A percentile compares a stretch with the other conserved stretches of the same genome.
These are phyloP conservation scores for Sphinx pinastri DNA, from an alignment of 2,888 invertebrate species.

Conservation along the genomic window DNA sequence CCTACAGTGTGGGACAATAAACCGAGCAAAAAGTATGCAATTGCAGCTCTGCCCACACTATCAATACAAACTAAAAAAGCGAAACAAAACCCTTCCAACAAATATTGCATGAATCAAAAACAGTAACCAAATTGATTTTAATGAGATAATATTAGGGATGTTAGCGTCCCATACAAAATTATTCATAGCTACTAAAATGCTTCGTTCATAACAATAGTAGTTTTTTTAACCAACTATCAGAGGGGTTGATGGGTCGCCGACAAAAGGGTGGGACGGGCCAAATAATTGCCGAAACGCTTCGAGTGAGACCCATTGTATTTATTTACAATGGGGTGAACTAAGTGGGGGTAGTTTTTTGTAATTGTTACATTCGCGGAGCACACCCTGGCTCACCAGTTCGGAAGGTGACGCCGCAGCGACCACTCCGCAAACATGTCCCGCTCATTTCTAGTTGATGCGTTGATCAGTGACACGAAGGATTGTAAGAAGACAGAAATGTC, in stretches of 20 bases:
- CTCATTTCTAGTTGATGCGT: constrained; percentile 91
- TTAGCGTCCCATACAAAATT: constrained; percentile 79
- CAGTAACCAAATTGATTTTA: constrained; percentile 79
- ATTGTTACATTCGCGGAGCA: constrained; percentile 73
- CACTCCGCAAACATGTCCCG: constrained; percentile 86
- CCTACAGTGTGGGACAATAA: too few species aligned
- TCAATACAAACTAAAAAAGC: constrained; percentile 37
- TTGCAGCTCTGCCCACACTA: background rate
- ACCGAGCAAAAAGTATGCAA: too few species aligned
- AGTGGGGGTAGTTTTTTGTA: constrained; percentile 83
- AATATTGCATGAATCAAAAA: constrained; percentile 59
- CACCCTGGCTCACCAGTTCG: constrained; percentile 68
- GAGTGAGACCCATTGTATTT: constrained; percentile 80
- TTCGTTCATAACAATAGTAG: constrained; percentile 70
- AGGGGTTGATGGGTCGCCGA: constrained; percentile 79
- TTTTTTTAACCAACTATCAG: constrained; percentile 67
- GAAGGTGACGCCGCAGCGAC: constrained; percentile 54
- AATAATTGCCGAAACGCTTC: constrained; percentile 84
- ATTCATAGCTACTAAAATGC: constrained; percentile 83
- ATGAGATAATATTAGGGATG: constrained; percentile 81
- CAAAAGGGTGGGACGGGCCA: constrained; percentile 83
- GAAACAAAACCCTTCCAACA: constrained; percentile 39
- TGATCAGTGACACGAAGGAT: constrained; percentile 87
- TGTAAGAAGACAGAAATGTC: constrained; percentile 66
- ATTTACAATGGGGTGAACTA: constrained; percentile 80